Evolutionary conservation across 2,888 invertebrate genomes (phyloP).

Genomic region (Harpalus rubripes): DNA sequence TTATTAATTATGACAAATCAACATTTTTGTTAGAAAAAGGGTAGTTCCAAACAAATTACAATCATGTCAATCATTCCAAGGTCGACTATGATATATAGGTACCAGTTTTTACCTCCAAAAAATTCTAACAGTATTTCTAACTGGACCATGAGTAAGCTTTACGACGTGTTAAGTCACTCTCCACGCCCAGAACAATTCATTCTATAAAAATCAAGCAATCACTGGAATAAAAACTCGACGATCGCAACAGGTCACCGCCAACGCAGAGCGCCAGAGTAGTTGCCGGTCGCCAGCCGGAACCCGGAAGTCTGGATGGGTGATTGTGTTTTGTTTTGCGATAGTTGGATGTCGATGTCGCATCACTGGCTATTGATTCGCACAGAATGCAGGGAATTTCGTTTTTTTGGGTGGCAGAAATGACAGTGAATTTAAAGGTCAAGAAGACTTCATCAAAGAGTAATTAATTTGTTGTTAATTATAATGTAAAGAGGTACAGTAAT

Average conservation of each 20-base stretch:
- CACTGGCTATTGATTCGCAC: slow-evolving; percentile 19
- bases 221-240: not conserved
- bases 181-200: slow-evolving; percentile 34
- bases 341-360: slow-evolving; percentile 43
- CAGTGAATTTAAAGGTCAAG: not conserved
- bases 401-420: not conserved
- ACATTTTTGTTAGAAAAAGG: slow-evolving; percentile 14
- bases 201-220: slow-evolving; percentile 28
- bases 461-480: not conserved
- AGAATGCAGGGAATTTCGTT: slow-evolving; percentile 20
- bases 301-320: slow-evolving; percentile 26
- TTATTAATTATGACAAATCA: slow-evolving; percentile 19
- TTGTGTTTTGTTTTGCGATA: slow-evolving; percentile 44
- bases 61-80: slow-evolving; percentile 27
- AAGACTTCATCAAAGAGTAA: not conserved
- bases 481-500: not conserved
- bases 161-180: not conserved
- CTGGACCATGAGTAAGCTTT: slow-evolving; percentile 47
- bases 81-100: slow-evolving; percentile 6
- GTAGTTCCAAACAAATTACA: slow-evolving; percentile 15
- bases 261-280: not conserved
- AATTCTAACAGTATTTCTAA: slow-evolving; percentile 18
- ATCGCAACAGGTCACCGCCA: slow-evolving; percentile 32
- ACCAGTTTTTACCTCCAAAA: slow-evolving; percentile 15
- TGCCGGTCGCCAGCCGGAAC: slow-evolving; percentile 7